Evolutionary conservation across 2,888 invertebrate genomes (phyloP).

Genomic region (Dryadula phaetusa): DNA sequence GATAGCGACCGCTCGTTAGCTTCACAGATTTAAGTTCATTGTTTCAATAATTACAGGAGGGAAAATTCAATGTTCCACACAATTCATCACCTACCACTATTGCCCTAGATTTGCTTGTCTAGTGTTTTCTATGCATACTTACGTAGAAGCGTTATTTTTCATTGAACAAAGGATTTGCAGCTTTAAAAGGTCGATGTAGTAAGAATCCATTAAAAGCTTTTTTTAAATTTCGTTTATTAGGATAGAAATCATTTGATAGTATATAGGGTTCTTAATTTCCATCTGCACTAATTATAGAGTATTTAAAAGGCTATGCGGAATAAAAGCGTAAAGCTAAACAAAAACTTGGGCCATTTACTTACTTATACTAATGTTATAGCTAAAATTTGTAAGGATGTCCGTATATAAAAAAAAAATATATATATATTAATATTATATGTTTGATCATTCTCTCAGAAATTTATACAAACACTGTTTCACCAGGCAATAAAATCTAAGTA

Average conservation of each 20-base stretch:
- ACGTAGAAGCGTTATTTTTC: constrained; percentile 36
- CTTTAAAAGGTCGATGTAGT: constrained; percentile 31
- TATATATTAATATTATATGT: no score
- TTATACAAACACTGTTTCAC: background rate
- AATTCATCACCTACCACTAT: constrained; percentile 25
- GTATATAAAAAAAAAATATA: no score
- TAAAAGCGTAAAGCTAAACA: no score
- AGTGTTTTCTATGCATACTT: constrained; percentile 18
- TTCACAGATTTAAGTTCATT: constrained; percentile 81
- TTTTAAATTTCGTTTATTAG: no score
- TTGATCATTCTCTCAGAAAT: constrained; percentile 49
- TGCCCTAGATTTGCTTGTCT: constrained; percentile 20
- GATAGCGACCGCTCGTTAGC: constrained; percentile 69
- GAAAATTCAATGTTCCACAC: constrained; percentile 50
- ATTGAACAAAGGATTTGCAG: background rate
- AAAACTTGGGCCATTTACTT: no score
- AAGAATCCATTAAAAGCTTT: background rate
- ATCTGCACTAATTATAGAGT: no score
- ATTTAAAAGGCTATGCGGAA: no score
- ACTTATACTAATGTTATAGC: no score
- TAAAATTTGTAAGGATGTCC: no score
- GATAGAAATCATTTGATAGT: no score
- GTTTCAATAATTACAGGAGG: constrained; percentile 80
- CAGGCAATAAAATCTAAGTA: background rate
- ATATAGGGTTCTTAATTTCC: no score